Conservation (phyloP, 2,113 vertebrate species). For the Oncorhynchus kisutch region DNA sequence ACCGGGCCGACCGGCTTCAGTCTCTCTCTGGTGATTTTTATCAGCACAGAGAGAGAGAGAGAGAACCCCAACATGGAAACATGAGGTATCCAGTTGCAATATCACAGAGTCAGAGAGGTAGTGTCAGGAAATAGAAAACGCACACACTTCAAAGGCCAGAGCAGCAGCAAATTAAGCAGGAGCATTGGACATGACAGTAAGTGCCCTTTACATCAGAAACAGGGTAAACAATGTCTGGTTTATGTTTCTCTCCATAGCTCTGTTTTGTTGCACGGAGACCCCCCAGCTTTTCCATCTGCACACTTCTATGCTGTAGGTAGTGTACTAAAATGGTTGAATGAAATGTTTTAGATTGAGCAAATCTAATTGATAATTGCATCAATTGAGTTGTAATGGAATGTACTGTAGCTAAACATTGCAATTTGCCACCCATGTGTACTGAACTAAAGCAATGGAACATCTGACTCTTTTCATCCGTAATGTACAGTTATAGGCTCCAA, state of each 20-base stretch:
- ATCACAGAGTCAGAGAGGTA: constrained; percentile 51
- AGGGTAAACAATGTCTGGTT: constrained; percentile 74
- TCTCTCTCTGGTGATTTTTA: constrained; percentile 75
- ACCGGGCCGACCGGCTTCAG: constrained; percentile 1
- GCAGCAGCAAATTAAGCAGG: constrained; percentile 72
- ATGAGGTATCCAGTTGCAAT: constrained; percentile 77
- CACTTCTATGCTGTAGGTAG: constrained; percentile 43
- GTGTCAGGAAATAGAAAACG: constrained; percentile 77
- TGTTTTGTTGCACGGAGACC: constrained; percentile 34
- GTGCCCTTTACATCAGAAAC: constrained; percentile 72
- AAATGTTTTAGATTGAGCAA: constrained; percentile 38
- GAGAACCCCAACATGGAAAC: constrained; percentile 69
- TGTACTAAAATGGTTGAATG: constrained; percentile 40
- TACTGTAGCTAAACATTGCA: not conserved
- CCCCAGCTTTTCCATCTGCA: constrained; percentile 51
- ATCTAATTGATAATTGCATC: not conserved
- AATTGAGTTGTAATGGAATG: constrained; percentile 19
- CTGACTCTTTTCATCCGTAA: constrained; percentile 27
- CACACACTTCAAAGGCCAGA: constrained; percentile 74
- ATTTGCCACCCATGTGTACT: constrained; percentile 33
- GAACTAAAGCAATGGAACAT: constrained; percentile 55
- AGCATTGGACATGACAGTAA: constrained; percentile 76
- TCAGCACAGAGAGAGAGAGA: constrained; percentile 51
- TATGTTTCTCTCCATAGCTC: constrained; percentile 52
- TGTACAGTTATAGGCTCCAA: constrained; percentile 27